Evolutionary conservation across 1,140 invertebrate species (phyloP).

Genomic region (Solen grandis): DNA sequence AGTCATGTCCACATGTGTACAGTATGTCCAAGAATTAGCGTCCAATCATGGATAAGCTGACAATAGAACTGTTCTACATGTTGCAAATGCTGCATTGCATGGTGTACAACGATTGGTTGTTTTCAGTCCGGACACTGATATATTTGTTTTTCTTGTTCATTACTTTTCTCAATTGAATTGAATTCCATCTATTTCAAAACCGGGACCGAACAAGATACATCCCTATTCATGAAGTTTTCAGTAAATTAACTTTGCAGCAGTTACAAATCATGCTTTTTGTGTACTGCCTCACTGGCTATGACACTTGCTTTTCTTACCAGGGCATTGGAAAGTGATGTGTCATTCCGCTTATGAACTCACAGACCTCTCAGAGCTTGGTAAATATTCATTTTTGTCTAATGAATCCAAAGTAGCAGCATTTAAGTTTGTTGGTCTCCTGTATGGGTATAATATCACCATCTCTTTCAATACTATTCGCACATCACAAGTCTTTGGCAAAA

Average conservation of each 20-base stretch:
- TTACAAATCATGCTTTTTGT: background rate
- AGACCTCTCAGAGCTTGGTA: too few species aligned
- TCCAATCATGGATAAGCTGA: background rate
- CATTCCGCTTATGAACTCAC: too few species aligned
- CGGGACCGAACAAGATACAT: too few species aligned
- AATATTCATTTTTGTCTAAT: background rate
- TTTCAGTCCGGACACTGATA: conserved; percentile 2
- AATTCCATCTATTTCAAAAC: too few species aligned
- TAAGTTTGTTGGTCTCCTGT: conserved; percentile 3
- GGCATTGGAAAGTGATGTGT: conserved; percentile 3
- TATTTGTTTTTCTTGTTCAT: background rate
- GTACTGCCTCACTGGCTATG: background rate
- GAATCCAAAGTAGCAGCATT: background rate
- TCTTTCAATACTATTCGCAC: background rate
- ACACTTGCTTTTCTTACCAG: background rate
- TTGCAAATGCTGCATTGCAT: background rate
- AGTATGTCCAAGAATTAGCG: background rate
- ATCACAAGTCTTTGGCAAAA: background rate
- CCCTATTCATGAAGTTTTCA: background rate
- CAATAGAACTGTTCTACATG: background rate
- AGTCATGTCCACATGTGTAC: background rate
- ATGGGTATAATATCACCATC: background rate
- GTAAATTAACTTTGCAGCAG: background rate
- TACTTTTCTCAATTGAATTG: background rate
- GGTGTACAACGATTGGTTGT: background rate